phyloP scores from a whole-genome alignment of 2,888 invertebrate species.

The Lordiphosa andalusiaca region DNA sequence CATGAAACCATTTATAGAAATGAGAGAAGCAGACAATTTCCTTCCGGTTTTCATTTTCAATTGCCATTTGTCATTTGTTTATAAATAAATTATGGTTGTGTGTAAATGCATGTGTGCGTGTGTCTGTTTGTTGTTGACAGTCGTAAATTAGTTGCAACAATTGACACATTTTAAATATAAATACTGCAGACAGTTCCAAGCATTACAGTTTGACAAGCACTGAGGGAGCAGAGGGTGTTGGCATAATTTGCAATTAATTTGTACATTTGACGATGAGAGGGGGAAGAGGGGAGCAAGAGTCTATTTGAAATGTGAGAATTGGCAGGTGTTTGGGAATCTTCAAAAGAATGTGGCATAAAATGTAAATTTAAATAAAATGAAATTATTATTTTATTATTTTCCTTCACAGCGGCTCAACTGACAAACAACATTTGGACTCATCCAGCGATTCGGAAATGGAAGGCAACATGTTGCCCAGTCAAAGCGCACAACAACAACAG shows the following conservation, averaged over 20 bases:
- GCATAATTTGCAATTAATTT: slow-evolving; percentile 16
- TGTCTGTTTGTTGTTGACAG: slow-evolving; percentile 41
- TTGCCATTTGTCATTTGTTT: slow-evolving; percentile 67
- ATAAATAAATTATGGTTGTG: slow-evolving; percentile 55
- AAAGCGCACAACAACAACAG: slow-evolving; percentile 65
- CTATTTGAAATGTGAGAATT: slow-evolving; percentile 5
- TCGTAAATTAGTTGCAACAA: slow-evolving; percentile 63
- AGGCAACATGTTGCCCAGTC: slow-evolving; percentile 78
- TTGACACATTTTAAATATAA: slow-evolving; percentile 67
- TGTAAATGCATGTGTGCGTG: slow-evolving; percentile 5
- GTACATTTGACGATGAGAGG: slow-evolving; percentile 4
- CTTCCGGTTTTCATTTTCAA: slow-evolving; percentile 72
- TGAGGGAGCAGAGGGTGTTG: not conserved
- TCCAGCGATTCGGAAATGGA: slow-evolving; percentile 81
- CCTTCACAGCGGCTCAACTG: slow-evolving; percentile 78
- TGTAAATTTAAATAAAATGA: too few relatives aligned
- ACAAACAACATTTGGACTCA: slow-evolving; percentile 81
- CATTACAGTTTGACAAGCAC: slow-evolving; percentile 35
- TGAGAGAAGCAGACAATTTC: slow-evolving; percentile 61
- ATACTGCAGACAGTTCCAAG: slow-evolving; percentile 47
- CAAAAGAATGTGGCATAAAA: too few relatives aligned
- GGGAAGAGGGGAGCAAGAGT: too few relatives aligned
- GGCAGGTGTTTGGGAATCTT: slow-evolving; percentile 4
- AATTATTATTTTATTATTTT: too few relatives aligned
- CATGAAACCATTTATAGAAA: slow-evolving; percentile 69